A percentile compares a stretch with the other conserved stretches of the same genome.
Evolutionary conservation across 2,113 vertebrate species (phyloP).

Genomic region (Elephantulus edwardii): DNA sequence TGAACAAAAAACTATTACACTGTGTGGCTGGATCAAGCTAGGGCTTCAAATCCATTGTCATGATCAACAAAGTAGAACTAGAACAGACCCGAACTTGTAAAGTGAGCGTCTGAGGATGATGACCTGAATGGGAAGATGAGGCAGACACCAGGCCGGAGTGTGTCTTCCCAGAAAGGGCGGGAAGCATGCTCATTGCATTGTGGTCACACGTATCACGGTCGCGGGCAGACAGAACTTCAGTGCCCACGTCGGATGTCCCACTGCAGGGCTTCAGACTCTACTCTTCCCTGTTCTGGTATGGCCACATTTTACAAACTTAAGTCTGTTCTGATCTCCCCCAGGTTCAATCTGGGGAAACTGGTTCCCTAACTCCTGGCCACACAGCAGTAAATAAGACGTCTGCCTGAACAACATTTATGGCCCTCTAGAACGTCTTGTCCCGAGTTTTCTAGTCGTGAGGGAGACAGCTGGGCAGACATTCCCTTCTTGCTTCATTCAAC

Average conservation of each 20-base stretch:
- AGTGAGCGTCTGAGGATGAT: background rate
- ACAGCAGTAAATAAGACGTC: background rate
- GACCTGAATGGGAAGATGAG: too few relatives aligned
- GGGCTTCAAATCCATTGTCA: background rate
- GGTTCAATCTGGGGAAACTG: background rate
- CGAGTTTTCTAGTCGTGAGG: background rate
- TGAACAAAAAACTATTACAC: background rate
- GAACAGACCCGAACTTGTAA: background rate
- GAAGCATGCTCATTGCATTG: background rate
- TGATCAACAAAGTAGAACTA: background rate
- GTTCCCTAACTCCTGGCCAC: background rate
- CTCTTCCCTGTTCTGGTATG: background rate
- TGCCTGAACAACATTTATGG: background rate
- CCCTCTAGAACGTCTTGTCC: background rate
- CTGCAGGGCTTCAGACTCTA: background rate
- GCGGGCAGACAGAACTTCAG: too few relatives aligned
- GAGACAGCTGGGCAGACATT: background rate
- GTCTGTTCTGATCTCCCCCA: background rate
- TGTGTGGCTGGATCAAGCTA: background rate
- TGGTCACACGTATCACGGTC: background rate
- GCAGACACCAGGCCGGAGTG: background rate
- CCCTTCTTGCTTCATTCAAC: background rate
- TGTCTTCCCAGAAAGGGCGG: background rate
- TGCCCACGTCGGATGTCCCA: too few relatives aligned
- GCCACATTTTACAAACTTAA: background rate